Percentiles rank a stretch among this genome's conserved stretches.
Evolutionary conservation across 2,113 vertebrate species (phyloP).

Genomic region (Lipophrys pholis): DNA sequence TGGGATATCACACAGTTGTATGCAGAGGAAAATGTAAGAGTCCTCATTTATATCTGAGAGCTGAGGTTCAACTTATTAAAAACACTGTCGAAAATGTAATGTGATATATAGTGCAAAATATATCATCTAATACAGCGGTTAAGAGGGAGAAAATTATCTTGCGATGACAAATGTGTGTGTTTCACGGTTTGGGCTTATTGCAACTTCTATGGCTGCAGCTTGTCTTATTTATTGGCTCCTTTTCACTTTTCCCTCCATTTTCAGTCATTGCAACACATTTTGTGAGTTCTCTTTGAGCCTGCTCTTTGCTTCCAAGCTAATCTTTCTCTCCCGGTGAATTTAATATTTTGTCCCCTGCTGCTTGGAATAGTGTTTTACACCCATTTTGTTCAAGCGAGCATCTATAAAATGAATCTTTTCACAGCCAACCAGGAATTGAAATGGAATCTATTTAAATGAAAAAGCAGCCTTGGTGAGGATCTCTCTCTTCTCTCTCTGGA

Average conservation of each 20-base stretch:
- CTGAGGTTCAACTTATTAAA: conserved; percentile 62
- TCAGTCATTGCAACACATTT: conserved; percentile 28
- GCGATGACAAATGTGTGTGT: conserved; percentile 22
- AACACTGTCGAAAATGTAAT: conserved; percentile 53
- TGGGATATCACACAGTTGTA: neutral
- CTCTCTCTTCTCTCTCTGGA: neutral
- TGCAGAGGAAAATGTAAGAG: neutral
- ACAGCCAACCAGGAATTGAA: neutral
- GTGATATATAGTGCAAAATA: conserved; percentile 23
- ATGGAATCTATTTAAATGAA: conserved; percentile 14
- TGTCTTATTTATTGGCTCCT: conserved; percentile 23
- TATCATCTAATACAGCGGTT: conserved; percentile 15
- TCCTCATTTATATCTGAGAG: conserved; percentile 33
- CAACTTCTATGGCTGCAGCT: conserved; percentile 8
- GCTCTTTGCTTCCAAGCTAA: neutral
- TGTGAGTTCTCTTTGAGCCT: conserved; percentile 12
- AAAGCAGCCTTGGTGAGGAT: neutral
- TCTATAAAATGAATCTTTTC: neutral
- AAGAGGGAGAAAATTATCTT: conserved; percentile 12
- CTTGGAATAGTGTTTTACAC: conserved; percentile 25
- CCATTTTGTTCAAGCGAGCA: conserved; percentile 1
- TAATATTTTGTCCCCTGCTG: conserved; percentile 17
- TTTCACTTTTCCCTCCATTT: neutral
- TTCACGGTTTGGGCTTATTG: neutral
- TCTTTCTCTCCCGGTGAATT: conserved; percentile 4